Percentiles rank a stretch among this genome's conserved stretches.
Conservation (phyloP, 2,113 vertebrate genomes). For the Danio rerio region GRCz12tu NC_133190.1:36066501-36067000, state of each 20-base stretch:
- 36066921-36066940: background rate
- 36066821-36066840: slow-evolving; percentile 17
- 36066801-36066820: slow-evolving; percentile 17
- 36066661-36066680: background rate
- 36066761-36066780: background rate
- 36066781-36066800: background rate
- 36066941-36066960: background rate
- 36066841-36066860: background rate
- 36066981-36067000: slow-evolving; percentile 38
- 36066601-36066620: too few relatives aligned
- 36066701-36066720: background rate
- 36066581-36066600: too few relatives aligned
- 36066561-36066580: too few relatives aligned
- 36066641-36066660: background rate
- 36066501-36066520: too few relatives aligned
- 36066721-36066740: background rate
- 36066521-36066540: too few relatives aligned
- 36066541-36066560: too few relatives aligned
- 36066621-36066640: too few relatives aligned
- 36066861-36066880: background rate
- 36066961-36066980: slow-evolving; percentile 16
- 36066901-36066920: background rate
- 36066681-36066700: too few relatives aligned
- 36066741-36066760: background rate
- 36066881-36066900: background rate